Evolutionary conservation across 2,888 invertebrate species (phyloP).

Genomic region (Calameuta pallipes): DNA sequence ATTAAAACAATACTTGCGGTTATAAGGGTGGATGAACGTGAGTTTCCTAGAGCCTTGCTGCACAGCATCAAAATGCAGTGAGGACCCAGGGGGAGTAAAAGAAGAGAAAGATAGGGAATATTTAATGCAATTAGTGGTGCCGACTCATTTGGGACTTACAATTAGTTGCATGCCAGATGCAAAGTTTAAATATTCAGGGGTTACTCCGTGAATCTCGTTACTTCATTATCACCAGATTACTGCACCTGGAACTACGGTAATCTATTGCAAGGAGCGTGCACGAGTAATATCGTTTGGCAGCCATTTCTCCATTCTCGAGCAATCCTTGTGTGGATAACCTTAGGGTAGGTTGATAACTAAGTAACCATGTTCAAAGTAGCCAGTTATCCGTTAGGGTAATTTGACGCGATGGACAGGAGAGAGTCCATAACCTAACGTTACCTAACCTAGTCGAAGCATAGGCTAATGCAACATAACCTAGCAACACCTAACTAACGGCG

Average conservation of each 20-base stretch:
- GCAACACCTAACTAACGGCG: not conserved
- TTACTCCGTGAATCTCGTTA: slow-evolving; percentile 56
- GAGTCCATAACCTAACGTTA: not conserved
- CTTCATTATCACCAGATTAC: slow-evolving; percentile 63
- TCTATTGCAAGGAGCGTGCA: slow-evolving; percentile 31
- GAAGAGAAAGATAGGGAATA: not conserved
- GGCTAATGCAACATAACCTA: not conserved
- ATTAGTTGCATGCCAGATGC: slow-evolving; percentile 41
- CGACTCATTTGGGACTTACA: not conserved
- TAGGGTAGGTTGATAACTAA: slow-evolving; percentile 32
- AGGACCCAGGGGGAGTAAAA: not conserved
- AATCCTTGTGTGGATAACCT: not conserved
- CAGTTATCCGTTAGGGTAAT: slow-evolving; percentile 9
- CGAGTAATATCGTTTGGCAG: not conserved
- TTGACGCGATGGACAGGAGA: not conserved
- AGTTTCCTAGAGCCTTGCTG: not conserved
- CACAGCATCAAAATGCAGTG: not conserved
- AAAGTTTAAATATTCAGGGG: slow-evolving; percentile 60
- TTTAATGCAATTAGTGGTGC: not conserved
- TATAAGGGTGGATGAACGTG: not conserved
- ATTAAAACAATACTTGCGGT: not conserved
- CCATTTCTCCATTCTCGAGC: not conserved
- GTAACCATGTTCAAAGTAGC: slow-evolving; percentile 40
- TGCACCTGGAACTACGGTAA: slow-evolving; percentile 51
- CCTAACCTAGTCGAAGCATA: not conserved